phyloP scores from a whole-genome alignment of 2,113 vertebrate genomes.

The Oxyura jamaicensis region DNA sequence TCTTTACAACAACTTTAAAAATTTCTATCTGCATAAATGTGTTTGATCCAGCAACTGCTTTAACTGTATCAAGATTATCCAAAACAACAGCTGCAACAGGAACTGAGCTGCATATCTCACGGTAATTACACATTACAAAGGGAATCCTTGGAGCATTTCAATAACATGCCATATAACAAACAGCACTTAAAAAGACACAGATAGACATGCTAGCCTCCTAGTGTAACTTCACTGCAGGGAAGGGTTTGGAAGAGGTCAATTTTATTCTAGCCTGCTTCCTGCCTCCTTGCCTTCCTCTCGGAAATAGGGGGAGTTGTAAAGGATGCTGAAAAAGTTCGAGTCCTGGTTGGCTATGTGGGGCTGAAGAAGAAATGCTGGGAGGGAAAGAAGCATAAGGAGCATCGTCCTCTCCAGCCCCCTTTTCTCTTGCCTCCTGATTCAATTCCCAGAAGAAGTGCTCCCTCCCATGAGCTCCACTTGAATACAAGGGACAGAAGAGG shows the following conservation, averaged over 20 bases:
- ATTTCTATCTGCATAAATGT: conserved; percentile 15
- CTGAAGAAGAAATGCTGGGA: not conserved
- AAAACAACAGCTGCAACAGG: conserved; percentile 28
- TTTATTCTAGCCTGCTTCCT: not conserved
- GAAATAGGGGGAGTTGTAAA: not conserved
- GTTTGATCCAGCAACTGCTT: conserved; percentile 15
- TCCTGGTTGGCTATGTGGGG: not conserved
- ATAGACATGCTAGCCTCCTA: not conserved
- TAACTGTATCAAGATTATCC: conserved; percentile 16
- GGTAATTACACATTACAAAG: conserved; percentile 41
- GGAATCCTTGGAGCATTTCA: conserved; percentile 39
- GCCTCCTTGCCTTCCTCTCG: not conserved
- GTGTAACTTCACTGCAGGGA: not conserved
- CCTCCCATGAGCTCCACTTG: not conserved
- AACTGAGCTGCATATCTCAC: not conserved
- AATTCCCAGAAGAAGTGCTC: not conserved
- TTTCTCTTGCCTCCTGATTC: not conserved
- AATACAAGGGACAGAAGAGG: not conserved
- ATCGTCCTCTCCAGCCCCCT: not conserved
- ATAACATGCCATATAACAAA: not conserved
- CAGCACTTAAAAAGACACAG: conserved; percentile 2
- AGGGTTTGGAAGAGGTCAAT: not conserved
- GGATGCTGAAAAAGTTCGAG: not conserved
- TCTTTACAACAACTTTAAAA: conserved; percentile 20
- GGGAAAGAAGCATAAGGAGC: not conserved